Evolutionary conservation across 2,113 vertebrate genomes (phyloP).

Genomic region (Tyrannus savana): DNA sequence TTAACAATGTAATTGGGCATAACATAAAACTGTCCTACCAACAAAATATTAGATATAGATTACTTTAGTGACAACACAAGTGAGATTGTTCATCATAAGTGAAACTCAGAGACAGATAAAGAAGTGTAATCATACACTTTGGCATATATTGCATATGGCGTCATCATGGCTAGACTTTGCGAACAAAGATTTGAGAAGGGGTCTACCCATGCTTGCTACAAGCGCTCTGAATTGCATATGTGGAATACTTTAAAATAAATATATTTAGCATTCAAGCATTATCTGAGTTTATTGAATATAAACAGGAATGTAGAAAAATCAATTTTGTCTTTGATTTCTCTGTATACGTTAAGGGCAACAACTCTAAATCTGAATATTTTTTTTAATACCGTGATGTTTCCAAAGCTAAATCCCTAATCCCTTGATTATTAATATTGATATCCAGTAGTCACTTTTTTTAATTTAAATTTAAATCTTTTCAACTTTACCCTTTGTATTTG

Average conservation of each 20-base stretch:
- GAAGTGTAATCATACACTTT: slow-evolving; percentile 7
- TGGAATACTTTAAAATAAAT: slow-evolving; percentile 8
- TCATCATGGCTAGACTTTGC: too few relatives aligned
- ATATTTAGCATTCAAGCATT: slow-evolving; percentile 24
- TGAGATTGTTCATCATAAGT: slow-evolving; percentile 39
- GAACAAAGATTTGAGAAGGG: too few relatives aligned
- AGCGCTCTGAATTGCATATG: too few relatives aligned
- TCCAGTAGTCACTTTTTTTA: slow-evolving; percentile 33
- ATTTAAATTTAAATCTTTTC: slow-evolving; percentile 66
- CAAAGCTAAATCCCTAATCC: slow-evolving; percentile 36
- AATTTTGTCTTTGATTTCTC: slow-evolving; percentile 11
- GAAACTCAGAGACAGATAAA: slow-evolving; percentile 51
- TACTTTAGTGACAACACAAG: slow-evolving; percentile 26
- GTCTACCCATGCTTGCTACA: too few relatives aligned
- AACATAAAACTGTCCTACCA: slow-evolving; percentile 48
- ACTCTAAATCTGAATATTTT: slow-evolving; percentile 1
- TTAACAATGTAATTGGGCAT: slow-evolving; percentile 39
- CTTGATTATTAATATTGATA: slow-evolving; percentile 60
- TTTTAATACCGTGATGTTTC: slow-evolving; percentile 22
- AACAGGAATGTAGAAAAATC: neutral
- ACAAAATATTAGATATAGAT: slow-evolving; percentile 42
- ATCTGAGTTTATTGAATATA: slow-evolving; percentile 42
- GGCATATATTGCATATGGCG: neutral
- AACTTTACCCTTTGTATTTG: slow-evolving; percentile 35
- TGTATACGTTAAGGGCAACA: neutral